Percentiles rank a stretch among this genome's conserved stretches.
Conservation (phyloP, 2,113 vertebrate species). For the Hyperoodon ampullatus region DNA sequence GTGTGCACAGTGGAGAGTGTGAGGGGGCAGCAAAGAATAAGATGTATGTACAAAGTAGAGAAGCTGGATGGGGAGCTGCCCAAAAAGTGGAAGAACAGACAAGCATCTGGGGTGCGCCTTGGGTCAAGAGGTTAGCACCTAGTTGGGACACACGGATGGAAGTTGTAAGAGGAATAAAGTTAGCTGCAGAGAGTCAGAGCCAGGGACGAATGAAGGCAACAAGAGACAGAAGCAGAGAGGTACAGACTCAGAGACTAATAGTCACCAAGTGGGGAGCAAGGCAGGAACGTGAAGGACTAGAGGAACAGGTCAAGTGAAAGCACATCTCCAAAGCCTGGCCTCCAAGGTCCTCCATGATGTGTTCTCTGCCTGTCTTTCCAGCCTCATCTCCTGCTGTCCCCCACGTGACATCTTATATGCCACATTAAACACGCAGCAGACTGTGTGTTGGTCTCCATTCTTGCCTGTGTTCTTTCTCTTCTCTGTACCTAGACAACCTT, state of each 20-base stretch:
- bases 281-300: not conserved
- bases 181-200: not conserved
- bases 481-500: not conserved
- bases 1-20: not conserved
- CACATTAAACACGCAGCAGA: not conserved
- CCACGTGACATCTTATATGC: not conserved
- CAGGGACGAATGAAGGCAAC: not conserved
- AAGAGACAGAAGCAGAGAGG: not conserved
- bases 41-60: not conserved
- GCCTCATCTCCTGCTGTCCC: not conserved
- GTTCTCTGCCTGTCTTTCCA: not conserved
- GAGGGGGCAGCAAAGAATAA: not conserved
- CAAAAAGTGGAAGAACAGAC: not conserved
- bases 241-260: not conserved
- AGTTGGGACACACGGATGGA: not conserved
- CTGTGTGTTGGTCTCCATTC: not conserved
- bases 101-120: not conserved
- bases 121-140: not conserved
- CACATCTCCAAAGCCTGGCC: not conserved
- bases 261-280: not conserved
- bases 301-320: not conserved
- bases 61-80: not conserved
- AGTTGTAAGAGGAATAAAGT: not conserved
- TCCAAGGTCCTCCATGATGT: not conserved
- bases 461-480: not conserved